Evolutionary conservation across 2,113 vertebrate genomes (phyloP).

Genomic region (Oncorhynchus gorbuscha): DNA sequence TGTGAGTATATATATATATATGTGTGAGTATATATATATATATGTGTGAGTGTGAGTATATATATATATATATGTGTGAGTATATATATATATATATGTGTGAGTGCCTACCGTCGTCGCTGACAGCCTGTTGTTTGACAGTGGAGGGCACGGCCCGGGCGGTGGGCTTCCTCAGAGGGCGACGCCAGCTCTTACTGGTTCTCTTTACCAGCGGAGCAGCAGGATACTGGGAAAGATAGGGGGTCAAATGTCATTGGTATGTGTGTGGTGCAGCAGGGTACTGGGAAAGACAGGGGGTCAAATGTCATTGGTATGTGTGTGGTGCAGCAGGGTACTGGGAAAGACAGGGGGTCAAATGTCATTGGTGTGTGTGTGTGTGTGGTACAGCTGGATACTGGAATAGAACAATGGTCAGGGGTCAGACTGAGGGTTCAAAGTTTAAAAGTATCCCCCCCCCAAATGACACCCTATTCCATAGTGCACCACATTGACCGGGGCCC

Average conservation of each 20-base stretch:
- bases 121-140: conserved; percentile 85
- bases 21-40: too few relatives aligned
- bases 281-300: not conserved
- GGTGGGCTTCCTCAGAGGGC: conserved; percentile 81
- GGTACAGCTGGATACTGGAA: too few relatives aligned
- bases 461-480: too few relatives aligned
- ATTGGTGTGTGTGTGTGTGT: not conserved
- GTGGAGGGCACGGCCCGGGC: conserved; percentile 86
- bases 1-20: too few relatives aligned
- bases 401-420: too few relatives aligned
- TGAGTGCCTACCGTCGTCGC: conserved; percentile 84
- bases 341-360: not conserved
- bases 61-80: too few relatives aligned
- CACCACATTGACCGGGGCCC: too few relatives aligned
- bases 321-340: conserved; percentile 57
- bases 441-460: too few relatives aligned
- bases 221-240: conserved; percentile 55
- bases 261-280: too few relatives aligned
- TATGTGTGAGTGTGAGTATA: too few relatives aligned
- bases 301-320: not conserved
- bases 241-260: not conserved
- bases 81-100: conserved; percentile 7
- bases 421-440: not conserved
- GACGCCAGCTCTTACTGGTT: conserved; percentile 77
- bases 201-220: conserved; percentile 61